Conservation (phyloP, 2,113 vertebrate species). For the Gymnobelideus leadbeateri region DNA sequence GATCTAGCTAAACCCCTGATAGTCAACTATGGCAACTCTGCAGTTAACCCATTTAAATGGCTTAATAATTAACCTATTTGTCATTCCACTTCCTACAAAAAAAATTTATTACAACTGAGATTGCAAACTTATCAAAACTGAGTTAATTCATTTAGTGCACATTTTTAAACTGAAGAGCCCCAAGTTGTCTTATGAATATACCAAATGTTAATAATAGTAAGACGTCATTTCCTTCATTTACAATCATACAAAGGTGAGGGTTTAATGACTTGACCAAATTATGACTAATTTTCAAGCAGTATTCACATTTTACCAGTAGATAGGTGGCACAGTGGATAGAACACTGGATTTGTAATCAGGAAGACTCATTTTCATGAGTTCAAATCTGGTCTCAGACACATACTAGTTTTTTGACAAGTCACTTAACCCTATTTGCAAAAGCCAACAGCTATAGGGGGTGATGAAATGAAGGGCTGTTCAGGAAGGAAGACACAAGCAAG, state of each 20-base stretch:
- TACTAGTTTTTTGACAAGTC: not conserved
- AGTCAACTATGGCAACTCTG: not conserved
- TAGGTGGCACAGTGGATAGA: not conserved
- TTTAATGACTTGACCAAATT: not conserved
- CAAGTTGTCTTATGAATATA: not conserved
- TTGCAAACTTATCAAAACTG: not conserved
- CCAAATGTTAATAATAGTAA: not conserved
- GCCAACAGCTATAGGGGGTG: no score
- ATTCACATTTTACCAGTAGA: not conserved
- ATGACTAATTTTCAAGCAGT: not conserved
- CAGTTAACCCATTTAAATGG: accelerated
- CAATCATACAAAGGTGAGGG: not conserved
- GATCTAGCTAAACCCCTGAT: not conserved
- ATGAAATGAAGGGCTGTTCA: no score
- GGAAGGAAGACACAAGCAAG: no score
- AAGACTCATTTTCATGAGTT: not conserved
- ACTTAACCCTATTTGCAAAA: not conserved
- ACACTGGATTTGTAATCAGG: not conserved
- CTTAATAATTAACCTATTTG: accelerated
- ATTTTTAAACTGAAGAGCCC: not conserved
- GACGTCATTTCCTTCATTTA: not conserved
- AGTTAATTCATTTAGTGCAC: not conserved
- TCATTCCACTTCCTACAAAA: not conserved
- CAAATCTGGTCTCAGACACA: not conserved
- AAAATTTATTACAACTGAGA: not conserved